Conservation (phyloP, 2,797 vertebrate species). For the Glyptemys insculpta region DNA sequence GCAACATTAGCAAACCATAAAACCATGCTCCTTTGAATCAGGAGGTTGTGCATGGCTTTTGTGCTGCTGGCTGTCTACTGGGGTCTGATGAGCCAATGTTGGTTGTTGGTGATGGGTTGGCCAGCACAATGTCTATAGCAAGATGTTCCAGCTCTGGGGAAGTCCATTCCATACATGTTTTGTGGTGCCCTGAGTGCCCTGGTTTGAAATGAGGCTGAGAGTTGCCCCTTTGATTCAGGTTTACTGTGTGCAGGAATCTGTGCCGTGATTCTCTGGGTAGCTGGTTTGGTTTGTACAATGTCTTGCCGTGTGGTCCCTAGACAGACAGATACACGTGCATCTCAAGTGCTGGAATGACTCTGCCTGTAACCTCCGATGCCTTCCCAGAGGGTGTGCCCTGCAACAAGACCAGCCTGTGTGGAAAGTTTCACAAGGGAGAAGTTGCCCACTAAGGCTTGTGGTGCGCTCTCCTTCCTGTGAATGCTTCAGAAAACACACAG, state of each 20-base stretch:
- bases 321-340: background rate
- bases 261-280: background rate
- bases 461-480: fast-evolving
- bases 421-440: background rate
- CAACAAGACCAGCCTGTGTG: background rate
- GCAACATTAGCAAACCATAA: background rate
- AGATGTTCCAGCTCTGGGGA: background rate
- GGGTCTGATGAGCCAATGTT: background rate
- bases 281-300: background rate
- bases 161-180: background rate
- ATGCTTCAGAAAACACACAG: fast-evolving
- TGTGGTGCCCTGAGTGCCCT: background rate
- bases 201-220: background rate
- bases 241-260: background rate
- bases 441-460: background rate
- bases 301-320: background rate
- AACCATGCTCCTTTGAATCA: background rate
- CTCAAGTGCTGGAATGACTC: background rate
- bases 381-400: background rate
- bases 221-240: background rate
- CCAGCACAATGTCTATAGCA: fast-evolving
- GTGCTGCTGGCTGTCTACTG: background rate
- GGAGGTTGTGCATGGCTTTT: fast-evolving
- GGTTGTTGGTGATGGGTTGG: fast-evolving
- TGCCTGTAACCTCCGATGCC: background rate